phyloP scores from a whole-genome alignment of 2,888 invertebrate genomes.

The Drosophila trichaetosa region DNA sequence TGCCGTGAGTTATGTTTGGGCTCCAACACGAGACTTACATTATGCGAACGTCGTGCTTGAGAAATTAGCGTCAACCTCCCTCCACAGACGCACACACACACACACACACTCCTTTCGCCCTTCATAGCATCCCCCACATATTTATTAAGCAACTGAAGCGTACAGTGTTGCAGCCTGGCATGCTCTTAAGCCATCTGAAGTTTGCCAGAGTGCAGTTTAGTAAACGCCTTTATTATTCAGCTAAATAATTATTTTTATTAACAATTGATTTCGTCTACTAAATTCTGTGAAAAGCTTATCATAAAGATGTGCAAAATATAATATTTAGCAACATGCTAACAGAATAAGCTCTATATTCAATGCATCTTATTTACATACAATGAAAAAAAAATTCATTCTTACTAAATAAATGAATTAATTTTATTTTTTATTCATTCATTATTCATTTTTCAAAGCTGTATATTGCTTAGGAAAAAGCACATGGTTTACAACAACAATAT shows the following conservation, averaged over 20 bases:
- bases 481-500: no score
- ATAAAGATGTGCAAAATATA: no score
- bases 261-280: background rate
- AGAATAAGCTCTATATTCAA: no score
- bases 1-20: conserved; percentile 64
- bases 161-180: background rate
- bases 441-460: no score
- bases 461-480: no score
- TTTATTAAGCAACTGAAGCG: background rate
- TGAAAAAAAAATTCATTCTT: no score
- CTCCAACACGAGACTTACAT: conserved; percentile 68
- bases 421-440: no score
- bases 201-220: background rate
- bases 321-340: no score
- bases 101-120: background rate
- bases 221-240: background rate
- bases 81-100: background rate
- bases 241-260: background rate
- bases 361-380: no score
- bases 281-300: background rate
- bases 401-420: no score
- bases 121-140: background rate
- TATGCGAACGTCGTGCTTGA: conserved; percentile 50
- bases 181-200: background rate
- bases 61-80: conserved; percentile 39